Base-by-base conservation (phyloP, 2,888 invertebrate species). In the Drosophila yooni region DNA sequence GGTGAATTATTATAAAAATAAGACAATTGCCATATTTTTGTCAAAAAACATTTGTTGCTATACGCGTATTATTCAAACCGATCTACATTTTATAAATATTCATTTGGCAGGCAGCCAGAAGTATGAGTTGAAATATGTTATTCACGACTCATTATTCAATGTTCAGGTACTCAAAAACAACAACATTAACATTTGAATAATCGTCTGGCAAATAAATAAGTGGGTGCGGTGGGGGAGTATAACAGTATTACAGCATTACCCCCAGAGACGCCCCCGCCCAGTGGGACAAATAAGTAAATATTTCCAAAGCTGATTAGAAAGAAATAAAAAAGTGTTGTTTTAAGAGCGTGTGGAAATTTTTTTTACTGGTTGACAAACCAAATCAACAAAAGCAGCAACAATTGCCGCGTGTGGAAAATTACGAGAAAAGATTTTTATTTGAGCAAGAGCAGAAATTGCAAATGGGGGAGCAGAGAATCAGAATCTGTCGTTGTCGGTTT, bases 331-430 rank as follows among this genome's bases (percentile, higher is more conserved):
- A 27, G 69, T n/a, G n/a, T n/a, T n/a, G n/a, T n/a, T n/a, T n/a
- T n/a, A n/a, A n/a, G n/a, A n/a, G 69, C 69, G 65, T 83, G 76
- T 81, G 76, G 83, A 76, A 81, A 80, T 72, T 70, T 75, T 62
- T 85, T 63, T 71, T 51, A 43, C 46, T 63, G 73, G 69, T 64
- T 77, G 66, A 69, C 70, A 52, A 66, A 62, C 58, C 51, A 64
- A 54, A 66, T 40, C 33, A 59, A 43, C 36, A 60, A 57, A 31
- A 46, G 36, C 40, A 46, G 36, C 40, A 51, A 56, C n/a, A 54
- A 36, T 15, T 27, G 33, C 10, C 6, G 29, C 34, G 64, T 60
- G 64, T 77, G 78, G 78, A 78, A 78, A 78, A 77, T 77, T 81
- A 81, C 78, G 81, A 72, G 53, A 63, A 61, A 52, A 60, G 48